Conservation (phyloP, 2,888 invertebrate species). For the Mellilla xanthometata region DNA sequence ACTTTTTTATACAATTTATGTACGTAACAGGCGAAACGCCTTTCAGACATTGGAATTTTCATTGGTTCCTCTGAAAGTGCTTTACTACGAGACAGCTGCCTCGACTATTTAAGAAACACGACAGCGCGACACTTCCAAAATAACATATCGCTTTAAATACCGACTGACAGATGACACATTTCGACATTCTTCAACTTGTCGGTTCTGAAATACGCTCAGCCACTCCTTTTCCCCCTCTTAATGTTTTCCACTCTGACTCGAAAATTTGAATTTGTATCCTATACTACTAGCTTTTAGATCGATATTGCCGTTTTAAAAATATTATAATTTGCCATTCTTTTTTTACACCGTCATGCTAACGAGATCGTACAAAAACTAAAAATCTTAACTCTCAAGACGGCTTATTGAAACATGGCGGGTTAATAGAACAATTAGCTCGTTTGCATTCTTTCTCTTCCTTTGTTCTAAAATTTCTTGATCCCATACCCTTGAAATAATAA, state of each 20-base stretch:
- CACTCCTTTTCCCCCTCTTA: conserved; percentile 49
- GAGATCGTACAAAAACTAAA: conserved; percentile 59
- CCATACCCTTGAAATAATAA: conserved; percentile 35
- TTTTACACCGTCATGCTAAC: conserved; percentile 56
- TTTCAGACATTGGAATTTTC: conserved; percentile 55
- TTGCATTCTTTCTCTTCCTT: conserved; percentile 29
- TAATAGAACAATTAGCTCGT: conserved; percentile 40
- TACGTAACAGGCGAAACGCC: conserved; percentile 30
- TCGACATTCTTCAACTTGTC: conserved; percentile 82
- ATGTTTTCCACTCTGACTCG: conserved; percentile 48
- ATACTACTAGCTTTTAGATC: conserved; percentile 32
- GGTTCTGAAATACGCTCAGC: conserved; percentile 69
- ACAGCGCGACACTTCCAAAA: conserved; percentile 65
- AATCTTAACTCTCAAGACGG: conserved; percentile 52
- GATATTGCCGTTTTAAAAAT: conserved; percentile 25
- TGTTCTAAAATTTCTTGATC: conserved; percentile 26
- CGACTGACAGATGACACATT: conserved; percentile 82
- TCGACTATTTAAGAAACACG: conserved; percentile 71
- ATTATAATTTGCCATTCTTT: conserved; percentile 37
- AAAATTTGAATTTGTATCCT: conserved; percentile 41
- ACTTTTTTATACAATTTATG: conserved; percentile 31
- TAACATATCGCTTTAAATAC: conserved; percentile 81
- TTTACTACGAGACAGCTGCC: conserved; percentile 67
- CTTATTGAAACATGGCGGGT: conserved; percentile 61
- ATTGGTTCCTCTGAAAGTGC: conserved; percentile 60